phyloP scores from a whole-genome alignment of 2,888 invertebrate genomes.

The Netelia melanura region DNA sequence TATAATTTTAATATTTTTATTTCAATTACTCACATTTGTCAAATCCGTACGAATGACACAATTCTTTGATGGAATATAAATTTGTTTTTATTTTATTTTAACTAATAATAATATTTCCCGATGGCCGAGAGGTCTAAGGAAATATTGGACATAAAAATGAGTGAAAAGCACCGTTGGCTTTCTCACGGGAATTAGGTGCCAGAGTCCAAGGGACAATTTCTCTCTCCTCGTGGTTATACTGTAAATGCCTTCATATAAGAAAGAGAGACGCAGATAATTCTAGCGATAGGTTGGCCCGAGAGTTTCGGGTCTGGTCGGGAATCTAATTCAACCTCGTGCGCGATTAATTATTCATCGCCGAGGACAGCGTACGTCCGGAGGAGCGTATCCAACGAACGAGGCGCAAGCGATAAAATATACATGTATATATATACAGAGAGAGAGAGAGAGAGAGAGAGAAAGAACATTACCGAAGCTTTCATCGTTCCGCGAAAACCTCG shows the following conservation, averaged over 20 bases:
- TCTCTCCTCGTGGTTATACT: background rate
- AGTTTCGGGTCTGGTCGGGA: conserved; percentile 55
- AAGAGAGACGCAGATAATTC: background rate
- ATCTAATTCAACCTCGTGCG: conserved; percentile 68
- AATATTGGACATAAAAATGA: background rate
- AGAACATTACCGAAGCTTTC: conserved; percentile 9
- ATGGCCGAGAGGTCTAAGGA: background rate
- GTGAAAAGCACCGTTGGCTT: background rate
- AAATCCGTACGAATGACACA: too few species aligned
- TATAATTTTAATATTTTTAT: too few species aligned
- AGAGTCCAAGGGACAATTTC: background rate
- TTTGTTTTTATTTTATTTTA: too few species aligned
- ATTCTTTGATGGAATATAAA: too few species aligned
- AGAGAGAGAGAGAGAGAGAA: conserved; percentile 1
- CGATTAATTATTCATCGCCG: conserved; percentile 71
- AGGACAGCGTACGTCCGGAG: conserved; percentile 67
- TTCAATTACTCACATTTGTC: too few species aligned
- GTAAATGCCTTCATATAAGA: background rate
- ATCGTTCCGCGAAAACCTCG: conserved; percentile 32
- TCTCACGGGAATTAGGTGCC: background rate
- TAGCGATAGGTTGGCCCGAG: conserved; percentile 29
- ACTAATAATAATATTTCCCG: too few species aligned
- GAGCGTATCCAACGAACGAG: conserved; percentile 37
- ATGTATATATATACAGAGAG: background rate
- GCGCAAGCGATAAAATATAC: background rate